Evolutionary conservation across 2,888 invertebrate species (phyloP).

Genomic region (Auanema freiburgensis): DNA sequence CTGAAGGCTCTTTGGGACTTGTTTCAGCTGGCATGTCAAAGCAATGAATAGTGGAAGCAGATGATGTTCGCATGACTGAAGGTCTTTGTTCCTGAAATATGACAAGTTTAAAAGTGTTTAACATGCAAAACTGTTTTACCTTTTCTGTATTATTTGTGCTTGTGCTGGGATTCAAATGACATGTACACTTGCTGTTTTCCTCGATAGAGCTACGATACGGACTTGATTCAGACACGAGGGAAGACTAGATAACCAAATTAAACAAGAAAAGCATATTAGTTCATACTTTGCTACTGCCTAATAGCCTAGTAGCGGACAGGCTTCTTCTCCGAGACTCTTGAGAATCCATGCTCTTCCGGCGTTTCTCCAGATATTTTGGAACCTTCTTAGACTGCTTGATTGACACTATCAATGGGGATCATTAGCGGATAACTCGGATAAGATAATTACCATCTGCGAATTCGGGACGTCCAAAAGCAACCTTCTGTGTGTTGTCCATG

Average conservation of each 20-base stretch:
- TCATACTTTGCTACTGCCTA: conserved; percentile 29
- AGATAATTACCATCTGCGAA: conserved; percentile 34
- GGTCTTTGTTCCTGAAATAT: conserved; percentile 22
- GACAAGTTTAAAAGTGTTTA: too few relatives aligned
- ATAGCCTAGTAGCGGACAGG: conserved; percentile 35
- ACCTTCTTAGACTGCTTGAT: conserved; percentile 43
- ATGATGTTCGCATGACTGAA: conserved; percentile 39
- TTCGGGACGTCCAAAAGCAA: conserved; percentile 47
- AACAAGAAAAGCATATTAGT: neutral
- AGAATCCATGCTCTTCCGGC: conserved; percentile 36
- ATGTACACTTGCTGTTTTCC: conserved; percentile 36
- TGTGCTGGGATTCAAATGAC: conserved; percentile 27
- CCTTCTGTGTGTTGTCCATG: conserved; percentile 45
- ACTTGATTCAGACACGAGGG: conserved; percentile 23
- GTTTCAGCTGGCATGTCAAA: conserved; percentile 10
- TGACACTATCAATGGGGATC: conserved; percentile 16
- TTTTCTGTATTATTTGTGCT: conserved; percentile 2
- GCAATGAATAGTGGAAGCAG: conserved; percentile 40
- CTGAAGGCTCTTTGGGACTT: conserved; percentile 9
- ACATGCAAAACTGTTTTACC: neutral
- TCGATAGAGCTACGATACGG: conserved; percentile 17
- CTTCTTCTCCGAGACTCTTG: conserved; percentile 32
- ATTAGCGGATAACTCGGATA: neutral
- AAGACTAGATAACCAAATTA: conserved; percentile 2
- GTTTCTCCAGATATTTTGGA: conserved; percentile 45